Conservation (phyloP, 1,140 invertebrate genomes). For the Vollenhovia emeryi region DNA sequence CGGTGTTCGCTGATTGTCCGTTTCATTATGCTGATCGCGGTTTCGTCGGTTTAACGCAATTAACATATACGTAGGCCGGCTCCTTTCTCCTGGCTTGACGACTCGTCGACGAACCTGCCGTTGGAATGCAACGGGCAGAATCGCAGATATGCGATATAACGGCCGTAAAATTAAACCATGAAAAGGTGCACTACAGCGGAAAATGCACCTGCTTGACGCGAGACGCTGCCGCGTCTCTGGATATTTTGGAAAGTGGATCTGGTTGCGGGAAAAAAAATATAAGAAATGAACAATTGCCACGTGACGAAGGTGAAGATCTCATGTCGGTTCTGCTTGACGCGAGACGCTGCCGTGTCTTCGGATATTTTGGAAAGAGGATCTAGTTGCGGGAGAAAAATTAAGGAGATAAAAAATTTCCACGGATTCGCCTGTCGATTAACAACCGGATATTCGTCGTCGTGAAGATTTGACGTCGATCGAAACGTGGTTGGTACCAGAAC, state of each 20-base stretch:
- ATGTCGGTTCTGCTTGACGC: no score
- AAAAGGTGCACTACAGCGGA: background rate
- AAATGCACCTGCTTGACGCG: background rate
- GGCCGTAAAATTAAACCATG: slow-evolving; percentile 11
- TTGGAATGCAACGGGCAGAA: slow-evolving; percentile 38
- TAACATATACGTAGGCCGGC: slow-evolving; percentile 61
- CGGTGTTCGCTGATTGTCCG: slow-evolving; percentile 65
- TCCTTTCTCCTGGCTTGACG: slow-evolving; percentile 25
- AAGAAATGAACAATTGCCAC: no score
- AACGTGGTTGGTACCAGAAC: background rate
- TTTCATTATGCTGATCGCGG: slow-evolving; percentile 75
- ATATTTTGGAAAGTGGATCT: background rate
- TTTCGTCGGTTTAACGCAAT: slow-evolving; percentile 71
- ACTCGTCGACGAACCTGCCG: slow-evolving; percentile 33
- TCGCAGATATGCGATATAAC: slow-evolving; percentile 42
- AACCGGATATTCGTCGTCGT: background rate
- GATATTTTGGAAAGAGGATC: background rate
- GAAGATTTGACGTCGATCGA: background rate
- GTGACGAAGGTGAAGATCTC: no score
- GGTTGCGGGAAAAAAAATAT: background rate
- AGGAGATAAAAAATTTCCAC: background rate
- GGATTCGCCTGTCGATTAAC: background rate
- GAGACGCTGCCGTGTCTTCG: background rate
- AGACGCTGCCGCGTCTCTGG: background rate
- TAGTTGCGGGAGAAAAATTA: background rate